phyloP scores from a whole-genome alignment of 2,888 invertebrate species.

The Dicyrtoma fusca region DNA sequence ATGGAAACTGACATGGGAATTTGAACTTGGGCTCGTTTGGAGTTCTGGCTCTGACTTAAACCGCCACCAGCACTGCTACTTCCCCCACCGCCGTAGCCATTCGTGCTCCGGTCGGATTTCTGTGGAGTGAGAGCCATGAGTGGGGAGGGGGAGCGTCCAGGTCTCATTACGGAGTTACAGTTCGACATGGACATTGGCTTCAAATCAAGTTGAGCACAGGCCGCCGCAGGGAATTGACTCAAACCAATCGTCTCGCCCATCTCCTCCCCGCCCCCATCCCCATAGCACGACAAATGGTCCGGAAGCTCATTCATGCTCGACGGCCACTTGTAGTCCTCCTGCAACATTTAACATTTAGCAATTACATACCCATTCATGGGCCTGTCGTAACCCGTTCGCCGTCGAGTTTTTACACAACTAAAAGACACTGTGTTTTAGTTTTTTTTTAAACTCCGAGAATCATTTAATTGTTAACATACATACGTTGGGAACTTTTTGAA shows the following conservation, averaged over 20 bases:
- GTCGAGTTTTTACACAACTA: too few relatives aligned
- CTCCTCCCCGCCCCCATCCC: slow-evolving; percentile 39
- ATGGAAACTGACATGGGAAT: slow-evolving; percentile 48
- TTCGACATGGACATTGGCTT: slow-evolving; percentile 39
- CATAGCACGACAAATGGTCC: slow-evolving; percentile 44
- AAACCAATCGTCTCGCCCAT: slow-evolving; percentile 50
- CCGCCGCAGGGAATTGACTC: slow-evolving; percentile 52
- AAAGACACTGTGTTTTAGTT: too few relatives aligned
- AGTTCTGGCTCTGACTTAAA: slow-evolving; percentile 15
- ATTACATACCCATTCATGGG: too few relatives aligned
- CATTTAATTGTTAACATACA: too few relatives aligned
- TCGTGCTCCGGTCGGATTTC: slow-evolving; percentile 37
- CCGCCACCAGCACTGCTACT: slow-evolving; percentile 11
- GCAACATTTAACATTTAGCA: background rate
- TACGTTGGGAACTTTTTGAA: too few relatives aligned
- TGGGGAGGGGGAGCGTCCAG: slow-evolving; percentile 50
- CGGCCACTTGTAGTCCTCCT: slow-evolving; percentile 56
- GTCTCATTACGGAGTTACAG: slow-evolving; percentile 51
- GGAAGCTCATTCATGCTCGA: slow-evolving; percentile 51
- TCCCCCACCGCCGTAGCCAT: background rate
- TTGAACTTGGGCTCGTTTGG: slow-evolving; percentile 33
- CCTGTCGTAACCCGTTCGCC: too few relatives aligned
- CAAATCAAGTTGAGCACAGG: slow-evolving; percentile 40
- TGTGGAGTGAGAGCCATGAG: slow-evolving; percentile 50
- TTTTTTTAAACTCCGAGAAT: too few relatives aligned